Evolutionary conservation across 2,113 vertebrate genomes (phyloP), one percentile per base, ranked within the genome.

Genomic region (Anolis sagrei): DNA sequence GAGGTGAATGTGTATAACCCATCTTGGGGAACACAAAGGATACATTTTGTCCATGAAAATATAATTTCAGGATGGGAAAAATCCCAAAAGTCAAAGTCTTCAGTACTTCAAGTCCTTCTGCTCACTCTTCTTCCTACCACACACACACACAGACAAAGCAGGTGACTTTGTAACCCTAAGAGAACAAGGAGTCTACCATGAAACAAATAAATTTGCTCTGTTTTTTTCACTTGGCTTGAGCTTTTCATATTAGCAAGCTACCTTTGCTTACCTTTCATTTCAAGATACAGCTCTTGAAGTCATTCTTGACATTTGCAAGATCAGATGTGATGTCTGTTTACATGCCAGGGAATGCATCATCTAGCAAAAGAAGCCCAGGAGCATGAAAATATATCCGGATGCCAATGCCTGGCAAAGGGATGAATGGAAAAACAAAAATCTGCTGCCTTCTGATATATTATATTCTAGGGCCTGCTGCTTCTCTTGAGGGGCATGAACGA

Each of bases 331-430:
- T 66, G 32, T 77, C 64, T 5, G 0, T 68, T 2, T 68, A 49
- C 29, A 1, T 1, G 0, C 27, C 34, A 80, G 21, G 61, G 44
- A 77, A 79, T 73, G 58, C 6, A 14, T 54, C 23, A 0, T 11
- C 34, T 7, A 34, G 70, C 48, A 83, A 73, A 82, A 87, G 44
- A 73, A 79, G 68, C 85, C 85, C 74, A 61, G 72, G 69, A 90
- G 92, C 87, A 66, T 16, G 14, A 18, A 64, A 86, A 85, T 21
- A 14, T 18, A 14, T 2, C 5, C 61, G 19, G n/a, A 11, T 4
- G 1, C 25, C 32, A 74, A 19, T 7, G 23, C 69, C 14, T 68
- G 87, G 72, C 4, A 85, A 83, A 86, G 0, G 18, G 76, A 68
- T 82, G 64, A 77, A 87, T 82, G 36, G 0, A 80, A 79, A 4